Base-by-base conservation (phyloP, 1,140 invertebrate species). In the Apis florea region DNA sequence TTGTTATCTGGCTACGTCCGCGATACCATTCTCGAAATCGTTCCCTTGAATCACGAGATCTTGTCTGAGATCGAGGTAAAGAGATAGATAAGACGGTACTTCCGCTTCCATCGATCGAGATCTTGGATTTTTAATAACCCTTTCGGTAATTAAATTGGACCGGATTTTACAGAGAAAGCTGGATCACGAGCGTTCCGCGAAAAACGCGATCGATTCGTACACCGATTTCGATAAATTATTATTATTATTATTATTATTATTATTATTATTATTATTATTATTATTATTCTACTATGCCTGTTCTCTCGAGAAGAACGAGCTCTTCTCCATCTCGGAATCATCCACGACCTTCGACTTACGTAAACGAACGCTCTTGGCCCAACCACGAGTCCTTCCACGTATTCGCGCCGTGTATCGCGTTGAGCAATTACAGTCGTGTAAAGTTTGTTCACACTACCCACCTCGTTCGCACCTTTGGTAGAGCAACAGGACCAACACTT, bases 401-500 rank as follows among this genome's bases (percentile, higher is more conserved):
- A 31, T 79, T 71, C 51, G 31, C 69, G 47, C 49, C 10, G 64
- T 67, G 19, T 67, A 61, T 72, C 77, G 69, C 58, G n/a, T 49
- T 19, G 47, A 21, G 54, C 21, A 54, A 78, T 82, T 82, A 79
- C 26, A 26, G n/a, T 9, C 40, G 26, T n/a, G 51, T 11, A 49
- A 73, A 68, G n/a, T 79, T 67, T 66, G 67, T 68, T 67, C 63
- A 19, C 69, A n/a, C 54, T 79, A 80, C 69, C 72, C 63, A 75
- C 79, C 79, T 81, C 51, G 76, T 79, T 63, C 24, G n/a, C n/a
- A n/a, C 54, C 26, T 64, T 51, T 54, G 58, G 69, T 21, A 47
- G 21, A 49, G 15, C 70, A 17, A 11, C 49, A 54, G 31, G 49
- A 47, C 63, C 77, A n/a, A n/a, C 78, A 79, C 58, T n/a, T n/a